Evolutionary conservation across 2,797 vertebrate genomes (phyloP), one percentile per base, ranked within the genome.

Genomic region (Pipistrellus kuhlii): DNA sequence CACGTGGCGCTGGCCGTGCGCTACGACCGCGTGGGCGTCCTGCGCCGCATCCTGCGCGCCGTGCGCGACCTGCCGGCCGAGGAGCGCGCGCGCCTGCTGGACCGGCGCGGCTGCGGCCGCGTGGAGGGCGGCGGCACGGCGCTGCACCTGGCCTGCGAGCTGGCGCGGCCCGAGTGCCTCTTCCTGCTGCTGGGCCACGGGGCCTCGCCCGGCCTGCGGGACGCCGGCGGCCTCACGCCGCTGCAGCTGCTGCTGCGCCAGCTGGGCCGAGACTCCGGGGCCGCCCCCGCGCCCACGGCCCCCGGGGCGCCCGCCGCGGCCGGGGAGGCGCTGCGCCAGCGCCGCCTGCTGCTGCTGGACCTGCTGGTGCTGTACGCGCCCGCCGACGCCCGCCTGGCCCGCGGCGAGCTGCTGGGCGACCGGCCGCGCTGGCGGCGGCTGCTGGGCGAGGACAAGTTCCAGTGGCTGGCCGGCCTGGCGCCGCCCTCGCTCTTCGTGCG

Each of bases 1-100:
- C 99, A 99, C 95, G 98, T 99, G 91, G 97, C 98, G 38, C 97
- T 99, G 96, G 99, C 99, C 0, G 99, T 99, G 51, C 99, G 99
- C 89, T 99, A 99, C 97, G 98, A 99, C 97, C 99, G 99, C 1
- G 90, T 98, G n/a, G 95, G 95, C 4, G 97, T 99, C 93, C 98
- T 99, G 12, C 94, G 98, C 41, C 97, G 98, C 96, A 99, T 99
- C 94, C 95, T 99, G 96, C 98, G 98, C 76, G 93, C 98, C 8
- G 80, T 99, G 38, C 98, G 98, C 53, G 97, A 98, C 93, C 97
- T 98, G 14, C 90, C 98, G 0, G 96, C 96, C 0, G 83, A 68
- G 0, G 98, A 98, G 69, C 97, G 98, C 13, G 95, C 64, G 4
- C 95, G 92, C 27, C 98, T 98, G 95, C 96, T 99, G 90, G 98